Percentiles rank a stretch among this genome's conserved stretches.
These are phyloP conservation scores for Onthophagus sagittarius DNA, from an alignment of 2,888 invertebrate species.

Conservation along the genomic window DNA sequence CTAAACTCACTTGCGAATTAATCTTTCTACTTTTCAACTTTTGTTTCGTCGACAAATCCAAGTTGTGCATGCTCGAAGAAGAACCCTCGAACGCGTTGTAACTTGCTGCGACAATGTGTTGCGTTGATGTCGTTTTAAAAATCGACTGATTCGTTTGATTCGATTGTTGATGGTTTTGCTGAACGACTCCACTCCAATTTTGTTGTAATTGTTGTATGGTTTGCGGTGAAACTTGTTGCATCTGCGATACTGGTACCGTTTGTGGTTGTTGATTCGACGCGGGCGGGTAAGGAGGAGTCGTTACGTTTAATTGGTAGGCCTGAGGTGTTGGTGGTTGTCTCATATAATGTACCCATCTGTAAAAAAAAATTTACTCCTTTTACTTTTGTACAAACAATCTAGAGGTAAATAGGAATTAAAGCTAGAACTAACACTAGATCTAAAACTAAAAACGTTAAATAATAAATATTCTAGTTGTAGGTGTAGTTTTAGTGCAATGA, in stretches of 20 bases:
- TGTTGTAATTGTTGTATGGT: neutral
- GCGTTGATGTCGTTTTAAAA: constrained; percentile 25
- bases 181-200: neutral
- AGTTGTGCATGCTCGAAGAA: constrained; percentile 6
- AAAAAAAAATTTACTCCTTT: neutral
- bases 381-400: too few species aligned
- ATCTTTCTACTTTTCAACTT: constrained; percentile 24
- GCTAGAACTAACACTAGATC: too few species aligned
- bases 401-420: too few species aligned
- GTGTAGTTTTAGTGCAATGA: too few species aligned
- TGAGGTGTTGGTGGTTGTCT: constrained; percentile 23
- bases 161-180: constrained; percentile 17
- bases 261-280: neutral
- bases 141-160: constrained; percentile 18
- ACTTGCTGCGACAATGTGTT: constrained; percentile 15
- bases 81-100: constrained; percentile 4
- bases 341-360: constrained; percentile 20
- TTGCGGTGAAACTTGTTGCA: neutral
- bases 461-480: too few species aligned
- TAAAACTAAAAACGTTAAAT: too few species aligned
- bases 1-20: constrained; percentile 18
- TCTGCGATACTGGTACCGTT: neutral
- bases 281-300: constrained; percentile 17
- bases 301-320: constrained; percentile 15
- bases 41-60: constrained; percentile 15